phyloP scores from a whole-genome alignment of 1,140 invertebrate genomes.

The Doryteuthis pealeii region DNA sequence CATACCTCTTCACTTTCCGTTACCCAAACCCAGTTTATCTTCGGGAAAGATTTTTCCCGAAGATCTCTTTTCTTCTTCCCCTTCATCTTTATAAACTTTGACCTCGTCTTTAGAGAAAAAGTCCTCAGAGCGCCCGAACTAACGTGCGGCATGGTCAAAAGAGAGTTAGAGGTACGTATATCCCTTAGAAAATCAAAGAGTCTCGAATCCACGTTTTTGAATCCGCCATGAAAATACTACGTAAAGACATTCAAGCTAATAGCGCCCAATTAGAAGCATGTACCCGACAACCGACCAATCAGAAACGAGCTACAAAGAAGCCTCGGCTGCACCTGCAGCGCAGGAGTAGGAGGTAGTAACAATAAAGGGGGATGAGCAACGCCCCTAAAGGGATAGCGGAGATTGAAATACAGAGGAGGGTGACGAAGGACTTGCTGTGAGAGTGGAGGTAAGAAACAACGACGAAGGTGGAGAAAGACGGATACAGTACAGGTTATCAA shows the following conservation, averaged over 20 bases:
- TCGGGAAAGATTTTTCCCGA: constrained; percentile 91
- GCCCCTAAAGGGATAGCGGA: too few relatives aligned
- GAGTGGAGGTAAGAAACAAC: not conserved
- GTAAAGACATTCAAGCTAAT: constrained; percentile 51
- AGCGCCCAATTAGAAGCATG: constrained; percentile 56
- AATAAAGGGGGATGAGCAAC: not conserved
- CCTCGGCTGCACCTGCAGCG: constrained; percentile 16
- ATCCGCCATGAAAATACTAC: constrained; percentile 58
- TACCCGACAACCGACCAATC: constrained; percentile 48
- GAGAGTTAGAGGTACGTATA: constrained; percentile 38
- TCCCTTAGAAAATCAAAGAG: constrained; percentile 25
- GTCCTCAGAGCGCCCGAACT: constrained; percentile 81
- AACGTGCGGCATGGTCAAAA: constrained; percentile 82
- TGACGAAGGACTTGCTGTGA: not conserved
- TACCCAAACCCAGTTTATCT: constrained; percentile 91
- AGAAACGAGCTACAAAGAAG: constrained; percentile 37
- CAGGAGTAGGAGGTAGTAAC: not conserved
- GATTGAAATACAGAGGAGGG: too few relatives aligned
- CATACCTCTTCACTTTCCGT: constrained; percentile 79
- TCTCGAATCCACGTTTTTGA: constrained; percentile 56
- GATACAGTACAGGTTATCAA: not conserved
- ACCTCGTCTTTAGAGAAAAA: constrained; percentile 94
- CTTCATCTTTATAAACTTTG: constrained; percentile 95
- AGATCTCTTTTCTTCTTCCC: constrained; percentile 73
- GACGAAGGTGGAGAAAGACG: not conserved